Evolutionary conservation across 2,113 vertebrate species (phyloP).

Genomic region (Takifugu bimaculatus): DNA sequence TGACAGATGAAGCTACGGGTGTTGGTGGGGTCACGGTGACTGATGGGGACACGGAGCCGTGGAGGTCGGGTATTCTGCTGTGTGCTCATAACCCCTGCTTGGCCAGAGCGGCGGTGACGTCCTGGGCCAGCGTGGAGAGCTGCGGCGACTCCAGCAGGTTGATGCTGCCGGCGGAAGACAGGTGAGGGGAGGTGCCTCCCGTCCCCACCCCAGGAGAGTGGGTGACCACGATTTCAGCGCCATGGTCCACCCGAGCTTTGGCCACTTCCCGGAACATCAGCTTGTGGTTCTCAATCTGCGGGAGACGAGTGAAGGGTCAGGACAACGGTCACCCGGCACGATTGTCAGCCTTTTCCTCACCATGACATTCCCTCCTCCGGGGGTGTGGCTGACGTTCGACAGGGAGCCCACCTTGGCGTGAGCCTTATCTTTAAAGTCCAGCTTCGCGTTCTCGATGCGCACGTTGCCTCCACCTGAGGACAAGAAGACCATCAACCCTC

Average conservation of each 20-base stretch:
- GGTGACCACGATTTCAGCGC: conserved; percentile 89
- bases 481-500: conserved; percentile 9
- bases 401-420: conserved; percentile 88
- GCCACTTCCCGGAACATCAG: conserved; percentile 88
- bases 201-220: conserved; percentile 82
- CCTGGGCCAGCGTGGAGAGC: conserved; percentile 90
- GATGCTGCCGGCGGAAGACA: conserved; percentile 89
- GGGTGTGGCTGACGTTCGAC: conserved; percentile 85
- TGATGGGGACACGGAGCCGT: conserved; percentile 9
- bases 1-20: conserved; percentile 13
- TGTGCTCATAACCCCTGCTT: conserved; percentile 91
- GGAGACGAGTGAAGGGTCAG: background rate
- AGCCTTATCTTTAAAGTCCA: conserved; percentile 97
- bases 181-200: conserved; percentile 83
- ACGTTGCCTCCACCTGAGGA: conserved; percentile 84
- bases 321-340: background rate
- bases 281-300: conserved; percentile 95
- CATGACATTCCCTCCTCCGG: conserved; percentile 88
- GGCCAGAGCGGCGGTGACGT: conserved; percentile 90
- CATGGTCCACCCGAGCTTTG: conserved; percentile 91
- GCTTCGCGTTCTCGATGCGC: conserved; percentile 90
- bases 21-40: conserved; percentile 1
- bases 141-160: conserved; percentile 89
- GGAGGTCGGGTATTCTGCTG: conserved; percentile 18
- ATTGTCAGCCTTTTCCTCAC: conserved; percentile 60